phyloP scores from a whole-genome alignment of 2,113 vertebrate genomes.

The Elachura formosa region DNA sequence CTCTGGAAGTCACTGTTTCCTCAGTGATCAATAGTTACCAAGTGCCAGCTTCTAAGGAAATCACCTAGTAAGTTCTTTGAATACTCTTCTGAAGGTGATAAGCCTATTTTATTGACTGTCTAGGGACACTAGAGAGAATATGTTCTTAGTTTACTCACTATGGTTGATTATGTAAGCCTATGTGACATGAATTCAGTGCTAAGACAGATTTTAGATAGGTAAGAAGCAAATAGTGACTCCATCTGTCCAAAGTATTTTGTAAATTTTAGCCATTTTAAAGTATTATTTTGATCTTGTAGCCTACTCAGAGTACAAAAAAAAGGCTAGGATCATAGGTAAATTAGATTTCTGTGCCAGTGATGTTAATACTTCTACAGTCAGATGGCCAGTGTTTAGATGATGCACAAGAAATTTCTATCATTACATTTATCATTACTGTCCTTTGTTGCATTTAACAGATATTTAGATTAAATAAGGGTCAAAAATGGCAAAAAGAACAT shows the following conservation, averaged over 20 bases:
- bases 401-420: not conserved
- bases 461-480: not conserved
- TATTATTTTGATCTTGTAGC: not conserved
- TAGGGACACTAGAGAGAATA: not conserved
- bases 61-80: not conserved
- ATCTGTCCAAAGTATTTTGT: not conserved
- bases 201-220: not conserved
- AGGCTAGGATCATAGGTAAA: not conserved
- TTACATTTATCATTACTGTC: not conserved
- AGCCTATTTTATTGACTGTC: not conserved
- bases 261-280: not conserved
- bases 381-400: not conserved
- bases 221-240: not conserved
- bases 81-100: not conserved
- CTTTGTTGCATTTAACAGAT: not conserved
- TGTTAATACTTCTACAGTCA: not conserved
- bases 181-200: not conserved
- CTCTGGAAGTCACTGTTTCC: not conserved
- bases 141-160: not conserved
- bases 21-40: not conserved
- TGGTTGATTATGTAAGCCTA: not conserved
- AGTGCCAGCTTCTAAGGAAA: not conserved
- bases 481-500: not conserved
- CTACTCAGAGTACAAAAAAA: not conserved
- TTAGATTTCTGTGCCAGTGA: not conserved